Percentiles rank a stretch among this genome's conserved stretches.
Evolutionary conservation across 2,113 vertebrate genomes (phyloP).

Genomic region (Gobius niger): DNA sequence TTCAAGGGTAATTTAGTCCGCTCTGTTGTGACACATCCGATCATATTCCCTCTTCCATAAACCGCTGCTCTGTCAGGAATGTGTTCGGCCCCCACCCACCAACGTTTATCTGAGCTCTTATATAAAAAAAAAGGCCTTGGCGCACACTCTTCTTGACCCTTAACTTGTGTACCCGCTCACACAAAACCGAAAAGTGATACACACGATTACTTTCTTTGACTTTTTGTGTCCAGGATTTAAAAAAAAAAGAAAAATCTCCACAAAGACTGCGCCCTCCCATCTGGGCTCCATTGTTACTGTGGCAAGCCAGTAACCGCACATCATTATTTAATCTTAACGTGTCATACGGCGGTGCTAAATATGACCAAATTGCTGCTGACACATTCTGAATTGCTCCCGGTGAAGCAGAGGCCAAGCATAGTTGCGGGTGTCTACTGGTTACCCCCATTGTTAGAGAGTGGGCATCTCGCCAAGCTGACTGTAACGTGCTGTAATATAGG

Average conservation of each 20-base stretch:
- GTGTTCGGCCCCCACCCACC: constrained; percentile 33
- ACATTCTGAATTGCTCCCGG: constrained; percentile 51
- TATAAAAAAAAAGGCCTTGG: constrained; percentile 37
- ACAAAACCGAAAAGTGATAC: constrained; percentile 52
- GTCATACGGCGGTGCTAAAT: constrained; percentile 56
- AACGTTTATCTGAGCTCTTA: constrained; percentile 57
- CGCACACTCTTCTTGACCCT: constrained; percentile 18
- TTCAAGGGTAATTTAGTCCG: constrained; percentile 26
- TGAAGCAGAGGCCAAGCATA: constrained; percentile 57
- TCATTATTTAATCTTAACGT: constrained; percentile 63
- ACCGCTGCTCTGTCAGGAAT: constrained; percentile 26
- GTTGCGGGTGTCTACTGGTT: constrained; percentile 66
- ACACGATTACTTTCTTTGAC: constrained; percentile 44
- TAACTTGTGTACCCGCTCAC: constrained; percentile 14
- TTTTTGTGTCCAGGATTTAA: constrained; percentile 39
- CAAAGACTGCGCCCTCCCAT: constrained; percentile 20
- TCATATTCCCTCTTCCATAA: constrained; percentile 29
- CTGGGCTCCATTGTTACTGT: constrained; percentile 49
- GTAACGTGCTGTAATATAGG: constrained; percentile 54
- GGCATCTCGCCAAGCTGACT: constrained; percentile 57
- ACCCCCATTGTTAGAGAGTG: constrained; percentile 61
- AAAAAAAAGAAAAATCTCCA: constrained; percentile 52
- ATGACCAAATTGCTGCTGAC: constrained; percentile 59
- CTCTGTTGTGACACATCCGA: constrained; percentile 26
- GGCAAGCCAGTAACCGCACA: constrained; percentile 50